Percentiles rank a stretch among this genome's conserved stretches.
These are phyloP conservation scores for Hirundichthys speculiger DNA, from an alignment of 2,113 vertebrate genomes.

Conservation along the genomic window DNA sequence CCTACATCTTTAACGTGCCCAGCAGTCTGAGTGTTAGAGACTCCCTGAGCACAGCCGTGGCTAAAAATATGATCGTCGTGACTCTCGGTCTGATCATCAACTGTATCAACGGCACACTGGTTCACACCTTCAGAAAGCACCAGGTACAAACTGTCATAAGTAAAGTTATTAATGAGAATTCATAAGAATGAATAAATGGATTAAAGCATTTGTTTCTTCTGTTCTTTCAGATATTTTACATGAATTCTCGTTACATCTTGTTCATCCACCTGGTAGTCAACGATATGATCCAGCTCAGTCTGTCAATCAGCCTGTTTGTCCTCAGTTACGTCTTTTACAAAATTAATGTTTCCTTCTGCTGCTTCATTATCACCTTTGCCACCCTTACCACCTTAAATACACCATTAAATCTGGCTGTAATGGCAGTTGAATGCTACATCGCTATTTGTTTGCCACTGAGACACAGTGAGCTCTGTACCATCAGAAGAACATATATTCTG, in stretches of 20 bases:
- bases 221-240: constrained; percentile 44
- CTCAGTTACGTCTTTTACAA: constrained; percentile 12
- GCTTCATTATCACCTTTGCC: constrained; percentile 35
- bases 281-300: constrained; percentile 54
- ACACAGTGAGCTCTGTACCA: constrained; percentile 61
- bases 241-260: constrained; percentile 72
- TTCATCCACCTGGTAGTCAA: constrained; percentile 66
- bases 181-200: neutral
- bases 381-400: constrained; percentile 60
- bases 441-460: constrained; percentile 67
- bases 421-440: constrained; percentile 73
- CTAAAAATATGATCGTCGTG: constrained; percentile 54
- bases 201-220: neutral
- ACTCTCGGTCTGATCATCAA: constrained; percentile 66
- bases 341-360: constrained; percentile 58
- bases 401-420: constrained; percentile 47
- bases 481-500: constrained; percentile 46
- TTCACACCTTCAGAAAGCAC: constrained; percentile 68
- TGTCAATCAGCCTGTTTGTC: constrained; percentile 21
- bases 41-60: constrained; percentile 11
- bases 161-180: neutral
- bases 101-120: constrained; percentile 67
- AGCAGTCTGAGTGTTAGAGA: constrained; percentile 20
- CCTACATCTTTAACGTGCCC: neutral
- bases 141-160: constrained; percentile 2